phyloP scores from a whole-genome alignment of 2,113 vertebrate species.

The Ploceus nigricollis region DNA sequence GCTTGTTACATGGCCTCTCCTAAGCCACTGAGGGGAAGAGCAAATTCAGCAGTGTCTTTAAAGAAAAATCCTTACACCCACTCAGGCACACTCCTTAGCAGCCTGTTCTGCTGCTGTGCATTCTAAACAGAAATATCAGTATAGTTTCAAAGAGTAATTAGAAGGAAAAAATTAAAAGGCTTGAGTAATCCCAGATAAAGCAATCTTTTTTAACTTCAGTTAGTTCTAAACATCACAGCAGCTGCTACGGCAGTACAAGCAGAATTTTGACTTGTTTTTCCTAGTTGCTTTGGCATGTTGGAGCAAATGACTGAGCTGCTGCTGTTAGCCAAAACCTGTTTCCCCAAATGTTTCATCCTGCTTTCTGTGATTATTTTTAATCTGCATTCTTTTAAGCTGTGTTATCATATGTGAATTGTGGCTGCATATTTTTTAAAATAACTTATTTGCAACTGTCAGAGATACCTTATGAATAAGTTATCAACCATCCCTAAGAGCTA shows the following conservation, averaged over 20 bases:
- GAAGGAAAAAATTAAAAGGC: background rate
- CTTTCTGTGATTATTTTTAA: constrained; percentile 47
- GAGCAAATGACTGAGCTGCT: constrained; percentile 11
- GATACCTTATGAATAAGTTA: constrained; percentile 37
- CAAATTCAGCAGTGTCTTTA: background rate
- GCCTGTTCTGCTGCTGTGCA: background rate
- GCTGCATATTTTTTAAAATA: background rate
- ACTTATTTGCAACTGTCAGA: constrained; percentile 22
- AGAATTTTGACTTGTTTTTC: constrained; percentile 9
- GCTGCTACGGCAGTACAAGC: background rate
- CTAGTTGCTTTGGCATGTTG: background rate
- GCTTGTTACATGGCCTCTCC: fast-evolving
- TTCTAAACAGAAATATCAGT: background rate
- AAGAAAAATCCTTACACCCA: background rate
- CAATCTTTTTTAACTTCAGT: background rate
- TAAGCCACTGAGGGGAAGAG: background rate
- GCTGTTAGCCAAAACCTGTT: constrained; percentile 27
- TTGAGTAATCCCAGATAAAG: background rate
- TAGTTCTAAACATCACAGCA: background rate
- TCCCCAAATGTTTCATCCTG: background rate
- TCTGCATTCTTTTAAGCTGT: constrained; percentile 4
- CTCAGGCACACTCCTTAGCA: background rate
- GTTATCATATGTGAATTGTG: constrained; percentile 21
- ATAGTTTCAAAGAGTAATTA: background rate
- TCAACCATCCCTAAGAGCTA: background rate